These are phyloP conservation scores for Drosophila pandora DNA, from an alignment of 1,140 invertebrate genomes.

Conservation along the genomic window DNA sequence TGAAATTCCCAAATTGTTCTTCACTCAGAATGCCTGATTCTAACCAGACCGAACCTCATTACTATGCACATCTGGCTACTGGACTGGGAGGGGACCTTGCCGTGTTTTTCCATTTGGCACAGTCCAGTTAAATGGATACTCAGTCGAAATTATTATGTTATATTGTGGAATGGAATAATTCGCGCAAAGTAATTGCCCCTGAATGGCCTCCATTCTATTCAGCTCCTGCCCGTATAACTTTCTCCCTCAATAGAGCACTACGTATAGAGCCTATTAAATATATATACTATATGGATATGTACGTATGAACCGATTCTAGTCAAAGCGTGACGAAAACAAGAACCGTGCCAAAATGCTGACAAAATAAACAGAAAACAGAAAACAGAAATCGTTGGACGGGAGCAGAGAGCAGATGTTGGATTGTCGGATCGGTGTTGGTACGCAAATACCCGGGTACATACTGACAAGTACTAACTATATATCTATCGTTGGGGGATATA, in stretches of 20 bases:
- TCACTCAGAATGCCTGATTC: not conserved
- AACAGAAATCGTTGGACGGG: conserved; percentile 20
- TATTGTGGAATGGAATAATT: conserved; percentile 51
- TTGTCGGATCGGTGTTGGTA: conserved; percentile 28
- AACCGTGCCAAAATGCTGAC: conserved; percentile 56
- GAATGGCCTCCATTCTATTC: conserved; percentile 8
- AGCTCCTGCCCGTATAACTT: conserved; percentile 9
- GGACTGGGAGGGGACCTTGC: conserved; percentile 41
- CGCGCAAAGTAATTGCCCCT: conserved; percentile 54
- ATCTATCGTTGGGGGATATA: conserved; percentile 16
- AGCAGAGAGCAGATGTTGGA: conserved; percentile 51
- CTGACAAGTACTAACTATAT: conserved; percentile 1
- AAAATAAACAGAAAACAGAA: conserved; percentile 57
- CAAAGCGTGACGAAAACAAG: conserved; percentile 62
- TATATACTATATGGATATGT: conserved; percentile 17
- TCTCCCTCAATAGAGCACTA: conserved; percentile 15
- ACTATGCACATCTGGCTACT: conserved; percentile 39
- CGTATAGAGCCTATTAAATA: conserved; percentile 15
- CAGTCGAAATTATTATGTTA: conserved; percentile 22
- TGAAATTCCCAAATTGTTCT: conserved; percentile 34
- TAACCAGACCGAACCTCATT: conserved; percentile 15
- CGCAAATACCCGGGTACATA: conserved; percentile 13
- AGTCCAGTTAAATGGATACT: conserved; percentile 27
- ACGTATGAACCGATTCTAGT: conserved; percentile 12
- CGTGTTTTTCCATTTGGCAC: conserved; percentile 52